Evolutionary conservation across 2,888 invertebrate species (phyloP).

Genomic region (Myopa testacea): DNA sequence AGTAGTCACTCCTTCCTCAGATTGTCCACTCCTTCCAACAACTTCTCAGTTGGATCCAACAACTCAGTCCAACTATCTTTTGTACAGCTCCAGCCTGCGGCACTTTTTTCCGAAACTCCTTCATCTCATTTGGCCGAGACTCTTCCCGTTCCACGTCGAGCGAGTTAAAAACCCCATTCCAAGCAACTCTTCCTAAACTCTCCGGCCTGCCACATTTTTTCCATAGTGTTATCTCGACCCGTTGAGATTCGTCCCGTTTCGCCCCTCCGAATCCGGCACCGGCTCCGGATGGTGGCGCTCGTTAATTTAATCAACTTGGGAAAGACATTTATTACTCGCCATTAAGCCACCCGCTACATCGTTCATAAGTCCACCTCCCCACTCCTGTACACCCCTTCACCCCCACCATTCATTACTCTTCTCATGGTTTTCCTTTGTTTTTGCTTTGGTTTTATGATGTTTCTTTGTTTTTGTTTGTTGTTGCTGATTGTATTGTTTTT

Average conservation of each 20-base stretch:
- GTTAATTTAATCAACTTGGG: constrained; percentile 44
- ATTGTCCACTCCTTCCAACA: background rate
- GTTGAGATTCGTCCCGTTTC: background rate
- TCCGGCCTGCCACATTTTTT: background rate
- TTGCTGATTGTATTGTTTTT: constrained; percentile 18
- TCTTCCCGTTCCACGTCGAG: too few species aligned
- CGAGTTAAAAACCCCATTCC: background rate
- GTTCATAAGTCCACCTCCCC: constrained; percentile 26
- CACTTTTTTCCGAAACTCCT: too few species aligned
- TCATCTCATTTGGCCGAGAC: too few species aligned
- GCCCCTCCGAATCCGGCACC: background rate
- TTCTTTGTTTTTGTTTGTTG: background rate
- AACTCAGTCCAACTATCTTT: too few species aligned
- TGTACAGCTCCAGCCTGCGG: too few species aligned
- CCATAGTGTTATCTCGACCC: background rate
- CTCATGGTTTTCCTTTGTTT: background rate
- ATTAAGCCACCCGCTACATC: constrained; percentile 43
- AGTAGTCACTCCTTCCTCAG: background rate
- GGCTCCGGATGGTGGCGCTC: background rate
- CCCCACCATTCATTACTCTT: background rate
- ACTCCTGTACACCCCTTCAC: background rate
- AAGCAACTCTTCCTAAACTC: background rate
- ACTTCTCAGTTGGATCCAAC: background rate
- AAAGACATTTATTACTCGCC: constrained; percentile 41
- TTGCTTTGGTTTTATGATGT: constrained; percentile 7